Evolutionary conservation across 2,888 invertebrate genomes (phyloP).

Genomic region (Tyria jacobaeae): DNA sequence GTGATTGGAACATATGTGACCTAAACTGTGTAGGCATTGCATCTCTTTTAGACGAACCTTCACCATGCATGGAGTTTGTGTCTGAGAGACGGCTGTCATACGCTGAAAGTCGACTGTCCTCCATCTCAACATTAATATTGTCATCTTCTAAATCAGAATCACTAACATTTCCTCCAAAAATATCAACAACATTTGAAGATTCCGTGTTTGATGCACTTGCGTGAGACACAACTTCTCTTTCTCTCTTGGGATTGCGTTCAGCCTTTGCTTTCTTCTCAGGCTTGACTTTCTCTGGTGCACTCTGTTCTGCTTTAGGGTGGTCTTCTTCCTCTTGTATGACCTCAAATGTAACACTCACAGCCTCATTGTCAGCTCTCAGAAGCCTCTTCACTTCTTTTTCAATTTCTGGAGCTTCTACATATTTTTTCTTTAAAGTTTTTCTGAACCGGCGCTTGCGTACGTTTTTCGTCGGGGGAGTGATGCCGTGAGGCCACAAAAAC

Average conservation of each 20-base stretch:
- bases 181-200: constrained; percentile 87
- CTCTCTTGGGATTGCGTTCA: constrained; percentile 51
- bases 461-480: constrained; percentile 98
- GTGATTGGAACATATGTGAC: constrained; percentile 70
- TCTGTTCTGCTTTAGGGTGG: constrained; percentile 72
- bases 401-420: constrained; percentile 98
- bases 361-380: constrained; percentile 96
- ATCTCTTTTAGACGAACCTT: constrained; percentile 57
- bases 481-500: constrained; percentile 97
- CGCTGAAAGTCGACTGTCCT: constrained; percentile 92
- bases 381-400: constrained; percentile 98
- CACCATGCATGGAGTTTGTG: constrained; percentile 72
- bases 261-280: constrained; percentile 72
- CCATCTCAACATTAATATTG: constrained; percentile 92
- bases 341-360: constrained; percentile 95
- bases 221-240: constrained; percentile 46
- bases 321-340: constrained; percentile 96
- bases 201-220: constrained; percentile 54
- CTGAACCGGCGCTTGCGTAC: constrained; percentile 96
- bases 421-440: constrained; percentile 98
- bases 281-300: constrained; percentile 55
- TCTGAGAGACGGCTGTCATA: constrained; percentile 92
- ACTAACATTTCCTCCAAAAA: constrained; percentile 97
- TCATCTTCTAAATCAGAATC: constrained; percentile 95
- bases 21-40: constrained; percentile 70